Percentiles rank a stretch among this genome's conserved stretches.
phyloP scores from a whole-genome alignment of 2,888 invertebrate species.

The Synanthedon vespiformis region DNA sequence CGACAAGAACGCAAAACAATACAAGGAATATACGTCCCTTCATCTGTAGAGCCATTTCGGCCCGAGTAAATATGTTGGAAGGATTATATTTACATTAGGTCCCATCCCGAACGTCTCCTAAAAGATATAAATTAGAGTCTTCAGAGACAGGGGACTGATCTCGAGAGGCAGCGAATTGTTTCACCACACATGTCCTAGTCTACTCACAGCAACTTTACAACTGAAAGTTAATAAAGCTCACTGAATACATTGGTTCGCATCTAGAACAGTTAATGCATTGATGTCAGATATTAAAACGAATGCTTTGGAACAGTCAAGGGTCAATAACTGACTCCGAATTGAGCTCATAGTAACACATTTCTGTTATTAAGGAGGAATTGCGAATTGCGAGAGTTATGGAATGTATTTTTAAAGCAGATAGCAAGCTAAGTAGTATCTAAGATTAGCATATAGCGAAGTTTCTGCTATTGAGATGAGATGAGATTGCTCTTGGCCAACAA shows the following conservation, averaged over 20 bases:
- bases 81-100: constrained; percentile 39
- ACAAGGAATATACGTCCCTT: constrained; percentile 40
- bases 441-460: too few relatives aligned
- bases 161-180: background rate
- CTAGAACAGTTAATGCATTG: constrained; percentile 38
- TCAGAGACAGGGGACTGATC: constrained; percentile 7
- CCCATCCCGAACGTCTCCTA: constrained; percentile 48
- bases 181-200: constrained; percentile 1
- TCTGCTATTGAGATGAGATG: too few relatives aligned
- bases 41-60: constrained; percentile 55
- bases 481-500: too few relatives aligned
- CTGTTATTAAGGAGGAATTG: too few relatives aligned
- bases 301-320: constrained; percentile 36
- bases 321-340: constrained; percentile 13
- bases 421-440: too few relatives aligned
- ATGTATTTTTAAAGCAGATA: too few relatives aligned
- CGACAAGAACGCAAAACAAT: constrained; percentile 44
- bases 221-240: background rate
- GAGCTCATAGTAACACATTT: background rate
- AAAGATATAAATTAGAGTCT: constrained; percentile 16
- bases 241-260: constrained; percentile 30
- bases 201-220: background rate
- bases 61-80: constrained; percentile 41
- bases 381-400: too few relatives aligned
- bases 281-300: constrained; percentile 52